Evolutionary conservation across 1,140 invertebrate genomes (phyloP).

Genomic region (Cotesia chilonis): DNA sequence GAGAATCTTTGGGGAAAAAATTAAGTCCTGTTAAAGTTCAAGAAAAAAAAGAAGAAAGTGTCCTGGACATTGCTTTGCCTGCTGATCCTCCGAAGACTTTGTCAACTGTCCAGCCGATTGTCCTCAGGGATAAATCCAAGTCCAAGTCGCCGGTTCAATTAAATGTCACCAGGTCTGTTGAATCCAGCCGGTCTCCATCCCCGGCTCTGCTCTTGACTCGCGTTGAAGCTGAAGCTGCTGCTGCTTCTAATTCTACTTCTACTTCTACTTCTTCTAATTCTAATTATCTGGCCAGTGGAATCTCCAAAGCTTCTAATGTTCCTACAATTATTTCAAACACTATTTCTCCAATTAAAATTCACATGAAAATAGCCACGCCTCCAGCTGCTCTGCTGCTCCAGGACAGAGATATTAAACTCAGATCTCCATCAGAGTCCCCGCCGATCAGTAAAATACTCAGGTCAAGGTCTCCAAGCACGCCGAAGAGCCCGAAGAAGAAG

Average conservation of each 20-base stretch:
- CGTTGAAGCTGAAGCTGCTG: conserved; percentile 24
- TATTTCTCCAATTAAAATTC: neutral
- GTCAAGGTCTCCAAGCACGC: conserved; percentile 25
- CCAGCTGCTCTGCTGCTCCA: neutral
- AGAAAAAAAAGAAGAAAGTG: conserved; percentile 48
- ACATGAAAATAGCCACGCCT: neutral
- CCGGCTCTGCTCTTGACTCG: conserved; percentile 40
- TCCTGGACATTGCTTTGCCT: conserved; percentile 53
- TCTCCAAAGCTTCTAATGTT: too few relatives aligned
- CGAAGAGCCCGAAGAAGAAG: conserved; percentile 29
- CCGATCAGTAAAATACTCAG: conserved; percentile 10
- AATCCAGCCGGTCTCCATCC: conserved; percentile 41
- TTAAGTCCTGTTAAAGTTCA: conserved; percentile 55
- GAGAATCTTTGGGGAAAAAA: conserved; percentile 62
- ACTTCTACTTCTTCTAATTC: neutral
- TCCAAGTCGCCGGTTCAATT: conserved; percentile 29
- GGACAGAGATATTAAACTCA: neutral
- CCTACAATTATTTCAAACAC: too few relatives aligned
- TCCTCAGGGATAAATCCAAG: conserved; percentile 26
- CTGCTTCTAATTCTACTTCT: too few relatives aligned
- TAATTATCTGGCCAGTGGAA: neutral
- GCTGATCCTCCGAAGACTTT: conserved; percentile 45
- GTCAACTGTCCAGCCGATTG: conserved; percentile 4
- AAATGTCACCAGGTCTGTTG: conserved; percentile 14
- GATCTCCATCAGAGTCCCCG: conserved; percentile 36